These are phyloP conservation scores for Trichopoda pennipes DNA, from an alignment of 2,888 invertebrate species.

Conservation along the genomic window DNA sequence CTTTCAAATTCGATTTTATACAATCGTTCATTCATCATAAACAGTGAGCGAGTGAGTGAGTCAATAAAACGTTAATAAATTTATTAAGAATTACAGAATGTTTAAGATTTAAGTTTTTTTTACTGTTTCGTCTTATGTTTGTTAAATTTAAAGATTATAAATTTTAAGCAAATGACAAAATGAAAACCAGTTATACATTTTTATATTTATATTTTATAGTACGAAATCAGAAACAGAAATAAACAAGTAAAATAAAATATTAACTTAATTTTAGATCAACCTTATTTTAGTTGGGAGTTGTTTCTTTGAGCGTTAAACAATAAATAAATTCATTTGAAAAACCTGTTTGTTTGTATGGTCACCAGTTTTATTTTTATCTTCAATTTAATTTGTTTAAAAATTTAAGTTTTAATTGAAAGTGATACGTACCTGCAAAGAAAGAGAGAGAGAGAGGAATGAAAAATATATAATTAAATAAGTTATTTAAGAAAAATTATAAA, in stretches of 20 bases:
- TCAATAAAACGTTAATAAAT: constrained; percentile 43
- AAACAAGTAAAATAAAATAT: constrained; percentile 32
- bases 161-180: constrained; percentile 29
- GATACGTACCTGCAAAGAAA: constrained; percentile 59
- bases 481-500: neutral
- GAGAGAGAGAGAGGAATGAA: constrained; percentile 18
- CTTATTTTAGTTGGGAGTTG: constrained; percentile 16
- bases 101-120: constrained; percentile 6
- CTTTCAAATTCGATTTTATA: neutral
- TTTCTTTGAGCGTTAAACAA: constrained; percentile 6
- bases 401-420: neutral
- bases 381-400: neutral
- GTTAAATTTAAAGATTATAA: constrained; percentile 4
- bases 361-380: constrained; percentile 16
- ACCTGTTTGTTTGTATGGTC: constrained; percentile 28
- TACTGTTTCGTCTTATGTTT: constrained; percentile 13
- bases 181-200: constrained; percentile 62
- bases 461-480: constrained; percentile 1
- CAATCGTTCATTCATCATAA: neutral
- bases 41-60: neutral
- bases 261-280: constrained; percentile 59
- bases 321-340: constrained; percentile 10
- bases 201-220: constrained; percentile 20
- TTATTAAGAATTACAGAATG: constrained; percentile 36
- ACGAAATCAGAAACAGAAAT: constrained; percentile 10